Evolutionary conservation across 2,113 vertebrate species (phyloP).

Genomic region (Seriola aureovittata): DNA sequence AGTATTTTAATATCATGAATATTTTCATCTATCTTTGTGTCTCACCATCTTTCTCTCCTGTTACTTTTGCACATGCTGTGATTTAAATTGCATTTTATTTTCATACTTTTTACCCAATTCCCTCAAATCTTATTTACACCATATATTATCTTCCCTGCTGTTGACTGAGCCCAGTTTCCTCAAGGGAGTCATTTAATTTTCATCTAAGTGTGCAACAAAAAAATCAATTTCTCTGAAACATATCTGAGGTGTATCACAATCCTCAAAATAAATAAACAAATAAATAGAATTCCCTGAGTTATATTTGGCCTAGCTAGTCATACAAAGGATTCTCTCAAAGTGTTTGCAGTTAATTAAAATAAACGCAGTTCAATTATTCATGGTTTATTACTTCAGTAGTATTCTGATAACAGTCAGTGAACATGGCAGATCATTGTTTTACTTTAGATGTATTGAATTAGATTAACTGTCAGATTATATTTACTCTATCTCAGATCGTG

Average conservation of each 20-base stretch:
- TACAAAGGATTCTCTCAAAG: not conserved
- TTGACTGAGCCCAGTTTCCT: slow-evolving; percentile 25
- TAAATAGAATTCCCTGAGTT: not conserved
- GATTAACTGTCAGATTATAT: slow-evolving; percentile 8
- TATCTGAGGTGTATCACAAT: not conserved
- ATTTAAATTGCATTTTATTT: slow-evolving; percentile 28
- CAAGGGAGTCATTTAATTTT: slow-evolving; percentile 37
- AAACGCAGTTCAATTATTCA: not conserved
- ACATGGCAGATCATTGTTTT: slow-evolving; percentile 2
- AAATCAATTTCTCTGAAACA: slow-evolving; percentile 2
- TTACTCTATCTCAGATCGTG: not conserved
- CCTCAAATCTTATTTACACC: not conserved
- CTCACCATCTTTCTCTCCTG: not conserved
- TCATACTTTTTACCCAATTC: not conserved
- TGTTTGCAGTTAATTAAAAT: not conserved
- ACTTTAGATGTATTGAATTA: slow-evolving; percentile 5
- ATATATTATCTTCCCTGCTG: slow-evolving; percentile 8
- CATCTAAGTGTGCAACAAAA: slow-evolving; percentile 7
- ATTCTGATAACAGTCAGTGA: not conserved
- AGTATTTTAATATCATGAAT: not conserved
- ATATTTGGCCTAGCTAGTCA: not conserved
- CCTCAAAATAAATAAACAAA: not conserved
- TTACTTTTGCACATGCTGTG: slow-evolving; percentile 5
- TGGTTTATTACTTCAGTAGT: not conserved
- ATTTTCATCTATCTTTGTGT: not conserved